A percentile compares a stretch with the other conserved stretches of the same genome.
phyloP scores from a whole-genome alignment of 2,113 vertebrate species.

The Carassius auratus region DNA sequence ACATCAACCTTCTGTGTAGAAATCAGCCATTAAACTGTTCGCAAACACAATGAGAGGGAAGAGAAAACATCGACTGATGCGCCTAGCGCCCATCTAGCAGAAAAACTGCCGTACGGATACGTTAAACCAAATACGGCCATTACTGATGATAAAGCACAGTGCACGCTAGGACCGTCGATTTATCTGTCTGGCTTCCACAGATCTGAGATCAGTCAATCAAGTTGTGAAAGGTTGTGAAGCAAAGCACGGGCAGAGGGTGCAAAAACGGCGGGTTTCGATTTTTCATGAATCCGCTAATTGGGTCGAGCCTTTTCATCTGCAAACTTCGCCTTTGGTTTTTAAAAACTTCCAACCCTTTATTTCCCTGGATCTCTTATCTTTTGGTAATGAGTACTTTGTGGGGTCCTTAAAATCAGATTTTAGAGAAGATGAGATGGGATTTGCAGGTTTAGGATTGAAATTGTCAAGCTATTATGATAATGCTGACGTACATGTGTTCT shows the following conservation, averaged over 20 bases:
- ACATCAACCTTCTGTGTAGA: conserved; percentile 79
- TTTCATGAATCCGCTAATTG: conserved; percentile 81
- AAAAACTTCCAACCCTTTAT: conserved; percentile 83
- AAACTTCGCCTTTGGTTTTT: conserved; percentile 87
- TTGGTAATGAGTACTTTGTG: conserved; percentile 28
- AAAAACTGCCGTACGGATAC: conserved; percentile 75
- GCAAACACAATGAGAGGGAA: conserved; percentile 46
- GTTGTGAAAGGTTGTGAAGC: conserved; percentile 80
- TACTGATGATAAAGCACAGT: conserved; percentile 93
- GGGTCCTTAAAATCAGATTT: conserved; percentile 18
- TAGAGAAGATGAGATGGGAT: neutral
- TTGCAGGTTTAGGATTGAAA: neutral
- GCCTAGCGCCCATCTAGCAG: conserved; percentile 65
- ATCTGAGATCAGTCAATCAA: conserved; percentile 94
- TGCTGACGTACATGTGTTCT: neutral
- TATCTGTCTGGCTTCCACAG: conserved; percentile 83
- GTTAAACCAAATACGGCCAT: conserved; percentile 93
- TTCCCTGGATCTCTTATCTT: conserved; percentile 53
- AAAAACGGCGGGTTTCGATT: conserved; percentile 79
- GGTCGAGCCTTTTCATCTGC: conserved; percentile 80
- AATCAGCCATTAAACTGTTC: conserved; percentile 65
- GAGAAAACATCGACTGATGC: conserved; percentile 86
- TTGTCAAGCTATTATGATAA: neutral
- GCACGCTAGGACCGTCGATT: conserved; percentile 73
- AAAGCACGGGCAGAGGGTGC: conserved; percentile 78